Base-by-base conservation (phyloP, 2,113 vertebrate species). In the Delphinus delphis region DNA sequence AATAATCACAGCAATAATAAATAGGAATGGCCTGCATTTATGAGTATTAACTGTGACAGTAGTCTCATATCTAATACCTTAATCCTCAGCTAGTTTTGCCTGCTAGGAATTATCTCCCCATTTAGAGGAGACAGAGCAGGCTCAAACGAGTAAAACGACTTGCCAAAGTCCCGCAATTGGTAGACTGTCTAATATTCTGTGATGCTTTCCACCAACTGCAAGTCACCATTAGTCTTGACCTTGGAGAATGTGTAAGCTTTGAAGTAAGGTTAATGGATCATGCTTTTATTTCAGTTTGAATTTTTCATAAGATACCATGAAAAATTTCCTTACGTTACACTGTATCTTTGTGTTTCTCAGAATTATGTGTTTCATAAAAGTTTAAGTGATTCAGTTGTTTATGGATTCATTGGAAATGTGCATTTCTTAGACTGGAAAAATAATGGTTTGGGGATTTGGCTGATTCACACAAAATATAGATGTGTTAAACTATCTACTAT, bases 281-380 rank as follows among this genome's bases (percentile, higher is more conserved):
- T 87, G 41, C 4, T 87, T 95, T 90, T 92, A 83, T 92, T 93
- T 93, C 38, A 74, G 10, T 12, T 88, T 94, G 88, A 94, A 92
- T 62, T 62, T 96, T 95, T 97, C 5, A 87, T 79, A 44, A 70
- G 38, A 71, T 25, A 79, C 74, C 21, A 62, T 90, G 28, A 87
- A 92, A 97, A 74, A 36, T 62, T 77, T 82, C n/a, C 15, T 85
- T 94, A 73, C 5, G 41, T 41, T 77, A 36, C 5, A 38, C 3
- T 41, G 28, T 83, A 14, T 93, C 26, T 33, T 87, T 87, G 38
- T 62, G 6, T 88, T 86, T 90, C 82, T 89, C 31, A 91, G 38
- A 81, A 38, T 94, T 90, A 79, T 83, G 50, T 77, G 38, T 96
- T 90, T 96, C 11, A 80, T 80, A 90, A 94, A 97, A 63, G 79